Conservation (phyloP, 2,113 vertebrate genomes). For the Poicephalus meyeri region DNA sequence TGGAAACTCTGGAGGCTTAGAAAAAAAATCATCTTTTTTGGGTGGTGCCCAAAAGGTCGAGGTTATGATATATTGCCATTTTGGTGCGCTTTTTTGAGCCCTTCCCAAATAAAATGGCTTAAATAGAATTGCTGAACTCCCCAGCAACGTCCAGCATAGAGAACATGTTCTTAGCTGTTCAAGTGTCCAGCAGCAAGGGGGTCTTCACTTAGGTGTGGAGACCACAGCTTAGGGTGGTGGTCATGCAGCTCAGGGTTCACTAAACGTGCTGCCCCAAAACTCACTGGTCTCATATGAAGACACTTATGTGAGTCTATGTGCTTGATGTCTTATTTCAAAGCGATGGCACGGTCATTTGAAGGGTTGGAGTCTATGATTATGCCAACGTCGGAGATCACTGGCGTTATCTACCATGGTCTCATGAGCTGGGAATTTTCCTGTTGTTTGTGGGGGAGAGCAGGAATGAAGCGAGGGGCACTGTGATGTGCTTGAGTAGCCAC, state of each 20-base stretch:
- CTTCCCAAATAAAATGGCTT: background rate
- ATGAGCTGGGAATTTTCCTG: background rate
- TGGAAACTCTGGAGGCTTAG: background rate
- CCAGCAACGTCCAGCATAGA: background rate
- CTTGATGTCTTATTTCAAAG: background rate
- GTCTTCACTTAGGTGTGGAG: background rate
- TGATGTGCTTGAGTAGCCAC: background rate
- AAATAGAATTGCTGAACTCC: background rate
- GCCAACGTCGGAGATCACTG: accelerated
- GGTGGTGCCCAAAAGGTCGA: background rate
- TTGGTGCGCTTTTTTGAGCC: background rate
- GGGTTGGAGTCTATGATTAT: background rate
- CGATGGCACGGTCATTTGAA: background rate
- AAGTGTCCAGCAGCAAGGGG: background rate
- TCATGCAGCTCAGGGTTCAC: background rate
- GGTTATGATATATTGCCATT: background rate
- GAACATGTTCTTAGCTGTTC: background rate
- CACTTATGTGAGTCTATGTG: accelerated
- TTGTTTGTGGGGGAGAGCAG: background rate
- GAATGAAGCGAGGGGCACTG: background rate
- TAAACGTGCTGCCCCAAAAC: background rate
- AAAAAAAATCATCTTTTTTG: background rate
- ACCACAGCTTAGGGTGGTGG: background rate
- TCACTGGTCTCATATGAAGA: background rate
- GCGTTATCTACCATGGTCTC: accelerated